phyloP scores from a whole-genome alignment of 2,797 vertebrate species.

The Protosalanx chinensis region DNA sequence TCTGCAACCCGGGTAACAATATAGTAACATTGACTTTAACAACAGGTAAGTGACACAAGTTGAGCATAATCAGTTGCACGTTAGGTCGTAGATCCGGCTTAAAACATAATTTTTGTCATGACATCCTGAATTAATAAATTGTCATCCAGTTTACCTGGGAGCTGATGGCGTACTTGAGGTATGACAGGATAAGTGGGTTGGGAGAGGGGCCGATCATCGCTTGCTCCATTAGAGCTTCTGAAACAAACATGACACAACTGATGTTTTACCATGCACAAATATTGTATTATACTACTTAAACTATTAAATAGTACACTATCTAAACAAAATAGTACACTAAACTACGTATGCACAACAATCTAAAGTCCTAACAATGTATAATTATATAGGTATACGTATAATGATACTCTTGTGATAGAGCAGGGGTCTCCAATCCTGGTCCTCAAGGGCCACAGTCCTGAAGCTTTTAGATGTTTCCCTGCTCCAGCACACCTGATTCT shows the following conservation, averaged over 20 bases:
- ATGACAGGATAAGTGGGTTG: conserved; percentile 95
- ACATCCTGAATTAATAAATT: neutral
- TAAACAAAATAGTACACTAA: neutral
- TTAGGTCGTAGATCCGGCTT: neutral
- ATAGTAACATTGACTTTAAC: neutral
- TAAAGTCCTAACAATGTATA: too few relatives aligned
- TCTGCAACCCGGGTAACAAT: conserved; percentile 69
- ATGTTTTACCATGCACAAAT: neutral
- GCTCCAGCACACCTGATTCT: too few relatives aligned
- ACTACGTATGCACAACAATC: neutral
- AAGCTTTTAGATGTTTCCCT: too few relatives aligned
- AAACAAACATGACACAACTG: conserved; percentile 19
- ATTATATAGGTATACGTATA: neutral
- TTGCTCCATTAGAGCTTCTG: conserved; percentile 95
- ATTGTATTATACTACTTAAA: neutral
- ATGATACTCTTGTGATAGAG: neutral
- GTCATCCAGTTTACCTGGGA: conserved; percentile 82
- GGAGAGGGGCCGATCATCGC: conserved; percentile 96
- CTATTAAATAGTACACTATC: neutral
- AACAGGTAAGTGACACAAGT: neutral
- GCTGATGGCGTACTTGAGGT: conserved; percentile 95
- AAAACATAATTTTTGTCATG: too few relatives aligned
- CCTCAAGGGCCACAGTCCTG: too few relatives aligned
- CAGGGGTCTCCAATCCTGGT: too few relatives aligned
- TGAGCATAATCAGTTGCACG: neutral